Base-by-base conservation (phyloP, 2,888 invertebrate genomes). In the Drosophila phalerata region DNA sequence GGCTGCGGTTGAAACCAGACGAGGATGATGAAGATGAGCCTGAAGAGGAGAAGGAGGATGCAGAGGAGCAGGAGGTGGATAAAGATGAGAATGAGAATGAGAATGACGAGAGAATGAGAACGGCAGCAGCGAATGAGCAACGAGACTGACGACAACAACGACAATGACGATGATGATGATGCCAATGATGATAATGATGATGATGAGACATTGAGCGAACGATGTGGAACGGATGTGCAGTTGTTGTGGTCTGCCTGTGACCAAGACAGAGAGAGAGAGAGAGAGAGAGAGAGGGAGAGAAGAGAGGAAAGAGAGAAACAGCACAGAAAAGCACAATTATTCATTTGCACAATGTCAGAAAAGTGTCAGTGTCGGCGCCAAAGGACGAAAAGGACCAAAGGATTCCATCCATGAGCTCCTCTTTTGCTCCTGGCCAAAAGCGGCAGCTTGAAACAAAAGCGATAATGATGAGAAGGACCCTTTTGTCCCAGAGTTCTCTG, bases 301-400 rank as follows among this genome's bases (percentile, higher is more conserved):
- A 42, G 30, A 48, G 58, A 1, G 15, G 13, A 6, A 28, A 13
- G n/a, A 8, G 22, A 13, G 19, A 22, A 5, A 48, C 74, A 71
- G 86, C 80, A 91, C 81, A 90, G 85, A 85, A 90, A 90, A 89
- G 91, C 90, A 88, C 91, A 91, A 91, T 91, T 91, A 91, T 90
- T 90, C 90, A 90, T 91, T 90, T 84, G 87, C 85, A 87, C 82
- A 85, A 87, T 85, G 88, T 88, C 90, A 88, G 88, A 90, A 87
- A 86, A 86, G 85, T 90, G 89, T 90, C 85, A 89, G 86, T n/a
- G 89, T 72, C 75, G 89, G 85, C 87, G 80, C 83, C 87, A 22
- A 22, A 22, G 22, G 22, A 22, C 22, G 22, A 22, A 88, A 86
- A 90, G 89, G 89, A 85, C 88, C 90, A 89, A 90, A 90, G 90